phyloP scores from a whole-genome alignment of 2,113 vertebrate species.

The Eretmochelys imbricata region DNA sequence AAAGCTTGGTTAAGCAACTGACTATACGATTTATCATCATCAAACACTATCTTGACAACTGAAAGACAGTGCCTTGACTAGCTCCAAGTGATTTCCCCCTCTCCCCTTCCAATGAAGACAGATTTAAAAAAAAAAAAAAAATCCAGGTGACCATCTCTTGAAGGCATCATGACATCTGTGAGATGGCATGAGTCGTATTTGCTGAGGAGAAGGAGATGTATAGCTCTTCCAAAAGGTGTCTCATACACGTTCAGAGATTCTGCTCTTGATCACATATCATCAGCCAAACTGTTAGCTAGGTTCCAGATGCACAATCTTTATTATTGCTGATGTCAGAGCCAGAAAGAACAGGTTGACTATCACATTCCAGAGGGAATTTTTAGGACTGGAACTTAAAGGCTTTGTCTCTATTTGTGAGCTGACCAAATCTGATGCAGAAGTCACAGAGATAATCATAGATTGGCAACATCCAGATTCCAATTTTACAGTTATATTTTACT shows the following conservation, averaged over 20 bases:
- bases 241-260: neutral
- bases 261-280: neutral
- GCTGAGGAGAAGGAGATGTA: neutral
- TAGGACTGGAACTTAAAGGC: neutral
- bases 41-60: too few relatives aligned
- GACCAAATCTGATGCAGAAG: neutral
- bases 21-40: too few relatives aligned
- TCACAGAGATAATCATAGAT: neutral
- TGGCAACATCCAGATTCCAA: neutral
- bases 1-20: too few relatives aligned
- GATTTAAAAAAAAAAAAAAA: too few relatives aligned
- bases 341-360: neutral
- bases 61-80: neutral
- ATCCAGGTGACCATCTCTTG: neutral
- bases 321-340: neutral
- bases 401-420: neutral
- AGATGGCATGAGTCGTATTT: neutral
- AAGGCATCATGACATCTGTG: neutral
- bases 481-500: neutral
- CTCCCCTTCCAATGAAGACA: neutral
- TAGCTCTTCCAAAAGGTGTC: neutral
- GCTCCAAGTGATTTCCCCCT: neutral
- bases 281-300: neutral
- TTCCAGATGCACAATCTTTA: neutral
- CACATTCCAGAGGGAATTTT: neutral